These are phyloP conservation scores for Hylaea fasciaria DNA, from an alignment of 2,888 invertebrate genomes.

Conservation along the genomic window DNA sequence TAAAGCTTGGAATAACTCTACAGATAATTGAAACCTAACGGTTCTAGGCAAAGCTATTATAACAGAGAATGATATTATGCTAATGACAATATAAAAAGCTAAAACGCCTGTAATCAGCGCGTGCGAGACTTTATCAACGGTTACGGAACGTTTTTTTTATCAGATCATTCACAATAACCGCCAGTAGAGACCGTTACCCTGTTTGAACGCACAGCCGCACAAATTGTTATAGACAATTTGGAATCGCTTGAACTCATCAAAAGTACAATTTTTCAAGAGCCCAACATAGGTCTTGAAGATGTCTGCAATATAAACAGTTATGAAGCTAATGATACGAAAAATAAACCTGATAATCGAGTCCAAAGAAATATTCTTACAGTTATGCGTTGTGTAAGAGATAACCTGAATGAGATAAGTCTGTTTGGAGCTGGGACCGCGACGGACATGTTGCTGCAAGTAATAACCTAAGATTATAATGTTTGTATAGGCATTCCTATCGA, in stretches of 20 bases:
- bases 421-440: constrained; percentile 54
- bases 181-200: constrained; percentile 73
- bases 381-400: constrained; percentile 72
- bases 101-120: constrained; percentile 52
- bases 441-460: constrained; percentile 53
- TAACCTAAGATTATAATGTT: constrained; percentile 66
- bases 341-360: constrained; percentile 55
- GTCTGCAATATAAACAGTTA: constrained; percentile 27
- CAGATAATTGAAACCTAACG: constrained; percentile 28
- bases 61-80: constrained; percentile 40
- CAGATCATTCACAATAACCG: constrained; percentile 76
- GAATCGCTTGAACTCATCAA: background rate
- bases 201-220: constrained; percentile 40
- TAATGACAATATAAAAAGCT: constrained; percentile 49
- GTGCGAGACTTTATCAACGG: constrained; percentile 65
- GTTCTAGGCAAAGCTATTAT: constrained; percentile 23
- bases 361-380: constrained; percentile 68
- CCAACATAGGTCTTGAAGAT: constrained; percentile 16
- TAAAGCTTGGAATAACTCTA: constrained; percentile 5
- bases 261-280: constrained; percentile 5
- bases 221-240: constrained; percentile 1
- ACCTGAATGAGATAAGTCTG: constrained; percentile 71
- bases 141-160: constrained; percentile 74
- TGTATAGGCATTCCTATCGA: constrained; percentile 55
- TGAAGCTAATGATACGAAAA: constrained; percentile 49